These are phyloP conservation scores for Nephrocerus scutellatus DNA, from an alignment of 2,888 invertebrate genomes.

Conservation along the genomic window DNA sequence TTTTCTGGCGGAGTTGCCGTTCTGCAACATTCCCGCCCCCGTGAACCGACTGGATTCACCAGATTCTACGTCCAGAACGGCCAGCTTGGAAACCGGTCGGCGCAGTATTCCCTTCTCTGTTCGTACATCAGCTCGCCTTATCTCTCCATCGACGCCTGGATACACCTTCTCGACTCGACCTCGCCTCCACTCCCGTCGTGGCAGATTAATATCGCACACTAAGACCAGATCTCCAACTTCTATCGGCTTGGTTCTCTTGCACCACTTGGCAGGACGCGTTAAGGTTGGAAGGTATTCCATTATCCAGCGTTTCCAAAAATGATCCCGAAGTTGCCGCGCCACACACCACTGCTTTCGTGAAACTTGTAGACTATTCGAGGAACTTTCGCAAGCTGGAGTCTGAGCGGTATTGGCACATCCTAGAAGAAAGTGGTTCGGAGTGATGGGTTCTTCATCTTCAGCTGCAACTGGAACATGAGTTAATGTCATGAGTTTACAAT, in stretches of 20 bases:
- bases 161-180: conserved; percentile 20
- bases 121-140: conserved; percentile 20
- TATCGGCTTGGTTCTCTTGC: background rate
- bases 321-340: conserved; percentile 8
- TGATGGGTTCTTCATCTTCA: conserved; percentile 9
- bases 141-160: conserved; percentile 21
- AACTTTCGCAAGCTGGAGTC: no score
- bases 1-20: no score
- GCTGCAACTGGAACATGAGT: conserved; percentile 11
- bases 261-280: conserved; percentile 10
- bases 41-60: conserved; percentile 24
- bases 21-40: conserved; percentile 8
- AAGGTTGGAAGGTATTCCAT: conserved; percentile 11
- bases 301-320: conserved; percentile 16
- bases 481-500: conserved; percentile 7
- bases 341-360: conserved; percentile 16
- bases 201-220: conserved; percentile 18
- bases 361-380: no score
- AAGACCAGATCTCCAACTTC: conserved; percentile 12
- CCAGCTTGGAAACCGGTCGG: conserved; percentile 22
- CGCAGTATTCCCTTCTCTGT: conserved; percentile 21
- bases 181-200: conserved; percentile 19
- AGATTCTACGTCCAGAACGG: conserved; percentile 45
- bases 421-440: conserved; percentile 9
- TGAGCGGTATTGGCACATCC: conserved; percentile 2